phyloP scores from a whole-genome alignment of 1,140 invertebrate species.

The Olivierus martensii region DNA sequence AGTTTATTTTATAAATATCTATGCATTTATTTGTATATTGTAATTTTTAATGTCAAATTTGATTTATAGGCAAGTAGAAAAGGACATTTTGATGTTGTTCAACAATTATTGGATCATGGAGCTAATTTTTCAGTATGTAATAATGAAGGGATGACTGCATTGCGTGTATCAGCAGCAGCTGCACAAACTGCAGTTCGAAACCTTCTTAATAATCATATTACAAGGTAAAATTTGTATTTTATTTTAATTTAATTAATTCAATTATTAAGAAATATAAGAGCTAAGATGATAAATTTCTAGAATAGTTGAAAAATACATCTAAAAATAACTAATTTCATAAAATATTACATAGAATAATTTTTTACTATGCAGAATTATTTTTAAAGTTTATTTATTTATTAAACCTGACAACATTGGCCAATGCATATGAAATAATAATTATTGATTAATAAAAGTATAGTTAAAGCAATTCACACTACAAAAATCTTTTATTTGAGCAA shows the following conservation, averaged over 20 bases:
- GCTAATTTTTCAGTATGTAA: constrained; percentile 25
- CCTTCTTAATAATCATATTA: constrained; percentile 24
- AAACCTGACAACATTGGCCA: too few relatives aligned
- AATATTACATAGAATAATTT: too few relatives aligned
- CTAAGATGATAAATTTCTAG: too few relatives aligned
- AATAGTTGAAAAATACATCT: too few relatives aligned
- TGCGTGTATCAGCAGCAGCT: constrained; percentile 23
- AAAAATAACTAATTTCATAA: too few relatives aligned
- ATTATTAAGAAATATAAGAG: too few relatives aligned
- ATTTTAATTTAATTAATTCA: not conserved
- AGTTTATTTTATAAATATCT: not conserved
- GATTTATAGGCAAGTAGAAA: constrained; percentile 23
- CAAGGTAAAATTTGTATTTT: constrained; percentile 18
- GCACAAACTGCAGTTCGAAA: constrained; percentile 21
- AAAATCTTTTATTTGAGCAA: too few relatives aligned
- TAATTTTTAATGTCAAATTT: not conserved
- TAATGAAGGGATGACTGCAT: constrained; percentile 21
- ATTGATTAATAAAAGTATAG: too few relatives aligned
- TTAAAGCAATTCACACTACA: too few relatives aligned
- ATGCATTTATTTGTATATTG: not conserved
- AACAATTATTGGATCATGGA: constrained; percentile 25
- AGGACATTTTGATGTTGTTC: constrained; percentile 24
- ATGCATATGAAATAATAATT: too few relatives aligned
- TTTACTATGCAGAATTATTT: too few relatives aligned
- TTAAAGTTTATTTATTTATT: too few relatives aligned